A percentile compares a stretch with the other conserved stretches of the same genome.
Conservation (phyloP, 1,140 invertebrate species). For the Diprion similis region DNA sequence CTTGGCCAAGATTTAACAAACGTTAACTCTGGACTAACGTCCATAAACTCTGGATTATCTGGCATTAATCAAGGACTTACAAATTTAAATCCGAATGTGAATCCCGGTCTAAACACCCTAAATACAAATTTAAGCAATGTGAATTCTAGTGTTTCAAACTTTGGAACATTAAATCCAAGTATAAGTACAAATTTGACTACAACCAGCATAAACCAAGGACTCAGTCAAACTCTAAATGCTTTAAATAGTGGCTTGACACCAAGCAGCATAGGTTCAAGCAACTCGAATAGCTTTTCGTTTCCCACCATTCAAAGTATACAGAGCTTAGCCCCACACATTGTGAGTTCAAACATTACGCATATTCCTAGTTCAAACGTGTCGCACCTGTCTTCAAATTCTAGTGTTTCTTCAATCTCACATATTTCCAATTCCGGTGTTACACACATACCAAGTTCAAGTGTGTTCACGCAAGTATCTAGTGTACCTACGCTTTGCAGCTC, state of each 20-base stretch:
- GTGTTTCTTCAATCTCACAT: slow-evolving; percentile 42
- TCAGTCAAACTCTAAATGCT: slow-evolving; percentile 51
- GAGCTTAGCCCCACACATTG: slow-evolving; percentile 57
- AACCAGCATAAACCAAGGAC: slow-evolving; percentile 47
- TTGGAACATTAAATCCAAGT: not conserved
- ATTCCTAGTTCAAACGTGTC: slow-evolving; percentile 45
- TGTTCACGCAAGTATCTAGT: slow-evolving; percentile 51
- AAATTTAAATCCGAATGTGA: slow-evolving; percentile 51
- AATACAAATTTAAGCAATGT: slow-evolving; percentile 38
- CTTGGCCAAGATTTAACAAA: slow-evolving; percentile 56
- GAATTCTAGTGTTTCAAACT: slow-evolving; percentile 21
- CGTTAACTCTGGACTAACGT: slow-evolving; percentile 54
- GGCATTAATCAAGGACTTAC: slow-evolving; percentile 48
- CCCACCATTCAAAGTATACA: slow-evolving; percentile 59
- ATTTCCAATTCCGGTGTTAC: slow-evolving; percentile 42
- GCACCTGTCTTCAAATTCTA: slow-evolving; percentile 44
- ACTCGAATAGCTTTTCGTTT: slow-evolving; percentile 51
- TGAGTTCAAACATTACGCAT: slow-evolving; percentile 51
- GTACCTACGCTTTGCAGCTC: slow-evolving; percentile 48
- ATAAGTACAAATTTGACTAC: slow-evolving; percentile 31
- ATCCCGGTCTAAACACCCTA: slow-evolving; percentile 46
- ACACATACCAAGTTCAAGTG: slow-evolving; percentile 37
- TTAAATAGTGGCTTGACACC: slow-evolving; percentile 44
- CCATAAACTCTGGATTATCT: slow-evolving; percentile 51
- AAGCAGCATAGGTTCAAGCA: slow-evolving; percentile 52